Evolutionary conservation across 1,140 invertebrate species (phyloP), one percentile per base, ranked within the genome.

Genomic region (Cherax destructor): DNA sequence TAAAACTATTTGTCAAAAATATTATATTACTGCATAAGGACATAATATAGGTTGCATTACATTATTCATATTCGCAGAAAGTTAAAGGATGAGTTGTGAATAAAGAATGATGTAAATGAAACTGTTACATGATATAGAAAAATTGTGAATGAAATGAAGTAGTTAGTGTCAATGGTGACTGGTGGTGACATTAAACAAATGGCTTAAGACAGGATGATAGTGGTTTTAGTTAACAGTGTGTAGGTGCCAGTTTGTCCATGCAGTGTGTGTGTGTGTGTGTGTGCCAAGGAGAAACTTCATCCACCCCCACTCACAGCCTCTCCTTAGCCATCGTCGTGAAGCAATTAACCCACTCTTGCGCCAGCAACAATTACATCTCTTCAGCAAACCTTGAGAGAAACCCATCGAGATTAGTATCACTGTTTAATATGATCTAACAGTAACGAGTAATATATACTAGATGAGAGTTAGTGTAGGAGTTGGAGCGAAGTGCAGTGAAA

Each of bases 301-400:
- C 80, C 80, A 83, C n/a, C 80, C 80, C 80, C 80, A 52, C 56
- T 83, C 69, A 74, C n/a, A 30, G 24, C 21, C n/a, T 74, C 11
- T n/a, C n/a, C 24, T 74, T 74, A 30, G 69, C 5, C 69, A 30
- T 6, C 69, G n/a, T 74, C 30, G 6, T 74, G 24, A 74, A 74
- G 69, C 24, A 30, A 74, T 74, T 24, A 24, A 65, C 18, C 4
- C 18, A 21, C 61, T 16, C 10, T 65, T 13, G 11, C 0, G 11
- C 52, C 11, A 56, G 0, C 52, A 65, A 18, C 18, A 65, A 65
- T 16, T 65, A 65, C 61, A 18, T 65, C 61, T 1, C 61, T 5
- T 13, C 18, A 5, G 61, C 1, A 65, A 16, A 65, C 61, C 61
- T n/a, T 18, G 18, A 65, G 18, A 65, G 61, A 16, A 18, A 65